Conservation (phyloP, 2,888 invertebrate genomes). For the Fragum whitleyi region DNA sequence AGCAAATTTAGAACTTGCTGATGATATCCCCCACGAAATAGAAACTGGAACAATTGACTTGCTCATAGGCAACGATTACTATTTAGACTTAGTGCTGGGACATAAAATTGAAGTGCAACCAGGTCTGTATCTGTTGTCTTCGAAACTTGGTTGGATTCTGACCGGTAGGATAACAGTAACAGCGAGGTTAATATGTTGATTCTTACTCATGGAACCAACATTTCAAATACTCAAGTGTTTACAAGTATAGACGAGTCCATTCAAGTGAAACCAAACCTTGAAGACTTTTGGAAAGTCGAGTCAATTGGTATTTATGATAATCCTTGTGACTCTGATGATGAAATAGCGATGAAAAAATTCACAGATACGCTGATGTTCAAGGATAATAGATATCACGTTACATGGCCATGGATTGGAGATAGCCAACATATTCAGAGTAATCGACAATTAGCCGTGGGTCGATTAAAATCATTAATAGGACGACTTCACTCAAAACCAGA, state of each 20-base stretch:
- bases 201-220: slow-evolving; percentile 26
- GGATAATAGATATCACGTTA: too few relatives aligned
- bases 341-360: slow-evolving; percentile 27
- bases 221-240: neutral
- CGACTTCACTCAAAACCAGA: slow-evolving; percentile 31
- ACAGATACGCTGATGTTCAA: slow-evolving; percentile 23
- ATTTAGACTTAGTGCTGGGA: slow-evolving; percentile 31
- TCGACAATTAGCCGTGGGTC: slow-evolving; percentile 30
- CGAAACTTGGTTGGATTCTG: slow-evolving; percentile 51
- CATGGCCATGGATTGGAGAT: slow-evolving; percentile 36
- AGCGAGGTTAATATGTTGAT: slow-evolving; percentile 28
- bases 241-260: slow-evolving; percentile 1
- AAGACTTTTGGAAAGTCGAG: slow-evolving; percentile 39
- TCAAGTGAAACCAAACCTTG: slow-evolving; percentile 39
- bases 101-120: slow-evolving; percentile 45
- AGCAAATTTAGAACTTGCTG: slow-evolving; percentile 10
- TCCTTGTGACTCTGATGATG: too few relatives aligned
- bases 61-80: slow-evolving; percentile 37
- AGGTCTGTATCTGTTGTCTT: slow-evolving; percentile 40
- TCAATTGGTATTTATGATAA: slow-evolving; percentile 33
- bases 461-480: slow-evolving; percentile 19
- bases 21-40: slow-evolving; percentile 21
- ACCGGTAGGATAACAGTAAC: slow-evolving; percentile 7
- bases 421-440: slow-evolving; percentile 24
- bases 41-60: slow-evolving; percentile 25